phyloP scores from a whole-genome alignment of 2,113 vertebrate genomes.

The Nestor notabilis region DNA sequence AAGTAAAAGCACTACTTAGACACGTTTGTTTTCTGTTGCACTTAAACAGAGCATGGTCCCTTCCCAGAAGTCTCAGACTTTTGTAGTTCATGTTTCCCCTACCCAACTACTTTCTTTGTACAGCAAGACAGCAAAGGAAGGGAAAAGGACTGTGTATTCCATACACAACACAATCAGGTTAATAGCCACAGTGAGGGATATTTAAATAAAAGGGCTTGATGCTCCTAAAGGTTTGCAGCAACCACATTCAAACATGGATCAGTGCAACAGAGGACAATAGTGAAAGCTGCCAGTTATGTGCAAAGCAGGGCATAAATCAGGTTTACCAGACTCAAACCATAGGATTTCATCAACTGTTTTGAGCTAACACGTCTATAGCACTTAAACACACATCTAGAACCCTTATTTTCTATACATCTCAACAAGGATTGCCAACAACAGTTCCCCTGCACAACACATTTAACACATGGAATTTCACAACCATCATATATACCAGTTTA shows the following conservation, averaged over 20 bases:
- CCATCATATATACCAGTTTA: constrained; percentile 15
- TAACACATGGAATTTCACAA: constrained; percentile 18
- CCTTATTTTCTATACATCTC: neutral
- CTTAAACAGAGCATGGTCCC: neutral
- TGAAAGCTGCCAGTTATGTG: constrained; percentile 32
- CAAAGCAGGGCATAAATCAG: constrained; percentile 34
- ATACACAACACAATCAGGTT: neutral
- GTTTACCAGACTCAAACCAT: neutral
- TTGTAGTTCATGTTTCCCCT: neutral
- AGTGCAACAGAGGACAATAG: constrained; percentile 15
- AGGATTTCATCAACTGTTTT: neutral
- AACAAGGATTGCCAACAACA: neutral
- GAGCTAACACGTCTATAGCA: constrained; percentile 20
- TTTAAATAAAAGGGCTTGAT: neutral
- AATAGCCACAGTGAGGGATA: neutral
- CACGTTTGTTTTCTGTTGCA: neutral
- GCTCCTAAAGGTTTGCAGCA: neutral
- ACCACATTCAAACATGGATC: constrained; percentile 21
- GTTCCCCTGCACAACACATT: constrained; percentile 7
- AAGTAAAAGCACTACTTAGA: neutral
- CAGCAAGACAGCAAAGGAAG: neutral
- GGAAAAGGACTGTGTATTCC: neutral
- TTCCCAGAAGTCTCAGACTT: neutral
- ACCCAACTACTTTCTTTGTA: neutral
- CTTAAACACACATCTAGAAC: neutral